A percentile compares a stretch with the other conserved stretches of the same genome.
phyloP scores from a whole-genome alignment of 2,888 invertebrate genomes.

The Agonopterix subpropinquella region DNA sequence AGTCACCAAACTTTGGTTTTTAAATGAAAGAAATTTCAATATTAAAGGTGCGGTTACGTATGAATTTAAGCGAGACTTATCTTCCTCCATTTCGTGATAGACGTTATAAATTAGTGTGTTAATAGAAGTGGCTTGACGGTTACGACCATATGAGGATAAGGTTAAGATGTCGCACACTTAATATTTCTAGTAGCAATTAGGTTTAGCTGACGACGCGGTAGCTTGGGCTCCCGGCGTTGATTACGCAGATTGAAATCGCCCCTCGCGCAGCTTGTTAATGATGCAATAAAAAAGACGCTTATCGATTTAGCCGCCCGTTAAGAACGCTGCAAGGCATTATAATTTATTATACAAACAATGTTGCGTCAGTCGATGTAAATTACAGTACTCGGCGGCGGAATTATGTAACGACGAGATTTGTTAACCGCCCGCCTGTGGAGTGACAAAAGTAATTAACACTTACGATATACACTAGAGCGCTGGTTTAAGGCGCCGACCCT shows the following conservation, averaged over 20 bases:
- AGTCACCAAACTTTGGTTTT: too few relatives aligned
- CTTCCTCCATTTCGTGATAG: too few relatives aligned
- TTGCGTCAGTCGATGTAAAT: slow-evolving; percentile 60
- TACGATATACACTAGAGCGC: slow-evolving; percentile 57
- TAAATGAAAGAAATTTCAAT: too few relatives aligned
- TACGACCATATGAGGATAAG: too few relatives aligned
- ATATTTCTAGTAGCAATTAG: slow-evolving; percentile 44
- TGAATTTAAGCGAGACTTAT: too few relatives aligned
- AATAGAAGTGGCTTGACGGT: too few relatives aligned
- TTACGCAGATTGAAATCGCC: slow-evolving; percentile 69
- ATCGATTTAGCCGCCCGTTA: slow-evolving; percentile 66
- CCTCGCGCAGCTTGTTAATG: slow-evolving; percentile 64
- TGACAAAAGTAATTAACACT: slow-evolving; percentile 73
- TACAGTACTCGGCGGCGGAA: slow-evolving; percentile 52
- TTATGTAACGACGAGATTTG: slow-evolving; percentile 63
- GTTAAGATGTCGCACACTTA: too few relatives aligned
- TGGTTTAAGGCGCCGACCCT: slow-evolving; percentile 59
- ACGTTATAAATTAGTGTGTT: too few relatives aligned
- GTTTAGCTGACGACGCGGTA: slow-evolving; percentile 10
- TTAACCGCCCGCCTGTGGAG: slow-evolving; percentile 57
- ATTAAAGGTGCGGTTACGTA: too few relatives aligned
- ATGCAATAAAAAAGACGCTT: slow-evolving; percentile 70
- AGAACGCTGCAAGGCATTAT: slow-evolving; percentile 62
- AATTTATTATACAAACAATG: slow-evolving; percentile 68
- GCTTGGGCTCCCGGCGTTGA: slow-evolving; percentile 51